These are phyloP conservation scores for Vanessa tameamea DNA, from an alignment of 1,140 invertebrate genomes.

Conservation along the genomic window DNA sequence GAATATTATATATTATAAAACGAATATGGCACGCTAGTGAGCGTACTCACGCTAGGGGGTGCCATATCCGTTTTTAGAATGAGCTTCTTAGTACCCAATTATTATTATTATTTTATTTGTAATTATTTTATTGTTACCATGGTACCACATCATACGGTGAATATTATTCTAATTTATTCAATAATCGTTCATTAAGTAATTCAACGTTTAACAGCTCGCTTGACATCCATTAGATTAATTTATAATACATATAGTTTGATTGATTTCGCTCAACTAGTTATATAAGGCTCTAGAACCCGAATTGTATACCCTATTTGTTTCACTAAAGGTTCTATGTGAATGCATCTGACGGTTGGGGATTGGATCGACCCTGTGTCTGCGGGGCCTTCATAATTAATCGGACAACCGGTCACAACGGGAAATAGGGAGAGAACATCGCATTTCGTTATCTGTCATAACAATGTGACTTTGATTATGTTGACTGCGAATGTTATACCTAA, in stretches of 20 bases:
- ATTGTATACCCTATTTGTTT: slow-evolving; percentile 19
- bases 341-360: slow-evolving; percentile 45
- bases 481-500: neutral
- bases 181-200: neutral
- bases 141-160: neutral
- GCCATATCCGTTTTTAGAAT: too few species aligned
- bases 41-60: too few species aligned
- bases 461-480: slow-evolving; percentile 25
- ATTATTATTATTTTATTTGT: too few species aligned
- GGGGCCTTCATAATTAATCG: slow-evolving; percentile 48
- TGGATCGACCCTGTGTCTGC: slow-evolving; percentile 38
- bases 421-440: slow-evolving; percentile 2
- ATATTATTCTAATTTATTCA: neutral
- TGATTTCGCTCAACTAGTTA: slow-evolving; percentile 2
- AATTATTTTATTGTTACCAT: too few species aligned
- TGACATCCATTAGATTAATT: neutral
- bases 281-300: neutral
- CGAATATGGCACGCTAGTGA: too few species aligned
- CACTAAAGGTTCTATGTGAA: slow-evolving; percentile 23
- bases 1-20: too few species aligned
- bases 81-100: too few species aligned
- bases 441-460: slow-evolving; percentile 32
- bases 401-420: slow-evolving; percentile 25
- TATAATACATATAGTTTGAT: slow-evolving; percentile 2
- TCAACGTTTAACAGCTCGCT: neutral